Evolutionary conservation across 2,113 vertebrate species (phyloP).

Genomic region (Petromus typicus): DNA sequence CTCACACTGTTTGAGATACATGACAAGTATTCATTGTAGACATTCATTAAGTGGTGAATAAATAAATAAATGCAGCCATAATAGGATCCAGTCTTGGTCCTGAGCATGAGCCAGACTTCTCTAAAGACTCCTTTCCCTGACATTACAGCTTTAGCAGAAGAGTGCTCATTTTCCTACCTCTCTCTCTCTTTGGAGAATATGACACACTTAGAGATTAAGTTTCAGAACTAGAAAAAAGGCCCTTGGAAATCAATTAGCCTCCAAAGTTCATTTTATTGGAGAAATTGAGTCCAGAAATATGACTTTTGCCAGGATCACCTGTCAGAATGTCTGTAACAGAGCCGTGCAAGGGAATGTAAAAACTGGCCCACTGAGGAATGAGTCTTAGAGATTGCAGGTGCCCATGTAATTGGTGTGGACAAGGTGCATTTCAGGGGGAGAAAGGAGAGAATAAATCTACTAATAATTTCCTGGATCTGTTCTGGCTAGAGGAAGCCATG

Average conservation of each 20-base stretch:
- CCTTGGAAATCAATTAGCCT: conserved; percentile 74
- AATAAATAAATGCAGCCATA: background rate
- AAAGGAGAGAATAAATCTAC: background rate
- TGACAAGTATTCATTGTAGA: background rate
- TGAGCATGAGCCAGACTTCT: background rate
- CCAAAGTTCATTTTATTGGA: conserved; percentile 64
- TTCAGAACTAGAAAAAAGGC: conserved; percentile 64
- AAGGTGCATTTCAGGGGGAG: background rate
- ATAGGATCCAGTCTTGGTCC: background rate
- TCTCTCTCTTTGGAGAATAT: conserved; percentile 24
- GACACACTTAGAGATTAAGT: conserved; percentile 40
- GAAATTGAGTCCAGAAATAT: conserved; percentile 66
- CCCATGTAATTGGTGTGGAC: conserved; percentile 1
- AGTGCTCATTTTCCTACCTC: background rate
- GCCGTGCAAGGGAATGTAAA: background rate
- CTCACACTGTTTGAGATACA: background rate
- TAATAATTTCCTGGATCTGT: background rate
- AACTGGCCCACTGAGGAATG: conserved; percentile 51
- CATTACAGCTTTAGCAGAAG: background rate
- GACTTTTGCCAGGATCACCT: conserved; percentile 64
- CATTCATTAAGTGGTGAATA: background rate
- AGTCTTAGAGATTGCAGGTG: conserved; percentile 15
- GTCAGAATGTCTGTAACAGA: conserved; percentile 41
- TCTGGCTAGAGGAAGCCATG: background rate
- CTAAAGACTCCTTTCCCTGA: background rate